Evolutionary conservation across 2,888 invertebrate genomes (phyloP).

Genomic region (Xylota segnis): DNA sequence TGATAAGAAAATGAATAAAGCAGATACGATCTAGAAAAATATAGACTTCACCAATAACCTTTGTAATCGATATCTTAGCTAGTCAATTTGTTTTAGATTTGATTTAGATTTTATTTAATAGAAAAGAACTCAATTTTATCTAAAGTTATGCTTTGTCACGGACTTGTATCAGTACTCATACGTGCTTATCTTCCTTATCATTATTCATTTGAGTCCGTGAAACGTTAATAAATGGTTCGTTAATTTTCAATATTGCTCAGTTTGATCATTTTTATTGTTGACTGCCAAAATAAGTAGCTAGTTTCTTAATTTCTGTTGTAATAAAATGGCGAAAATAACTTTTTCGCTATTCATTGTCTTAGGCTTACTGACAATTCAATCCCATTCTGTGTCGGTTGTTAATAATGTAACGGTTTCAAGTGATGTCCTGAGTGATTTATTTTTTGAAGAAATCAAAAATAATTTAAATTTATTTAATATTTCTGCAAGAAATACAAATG

Average conservation of each 20-base stretch:
- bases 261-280: neutral
- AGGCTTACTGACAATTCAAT: constrained; percentile 11
- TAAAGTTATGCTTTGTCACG: neutral
- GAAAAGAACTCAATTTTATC: neutral
- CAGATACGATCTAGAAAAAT: neutral
- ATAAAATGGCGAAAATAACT: neutral
- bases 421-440: constrained; percentile 37
- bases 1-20: no score
- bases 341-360: neutral
- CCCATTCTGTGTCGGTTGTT: constrained; percentile 29
- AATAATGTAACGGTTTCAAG: constrained; percentile 43
- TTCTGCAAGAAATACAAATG: neutral
- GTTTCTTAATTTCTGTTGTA: neutral
- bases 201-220: neutral
- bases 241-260: constrained; percentile 12
- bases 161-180: neutral
- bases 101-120: neutral
- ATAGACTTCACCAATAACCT: neutral
- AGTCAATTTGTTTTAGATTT: neutral
- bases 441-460: constrained; percentile 40
- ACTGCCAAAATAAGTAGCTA: neutral
- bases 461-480: neutral
- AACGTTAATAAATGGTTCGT: constrained; percentile 13
- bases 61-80: neutral
- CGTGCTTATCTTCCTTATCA: constrained; percentile 17